Evolutionary conservation across 1,140 invertebrate genomes (phyloP), one percentile per base, ranked within the genome.

Genomic region (Drosophila chauvacae): DNA sequence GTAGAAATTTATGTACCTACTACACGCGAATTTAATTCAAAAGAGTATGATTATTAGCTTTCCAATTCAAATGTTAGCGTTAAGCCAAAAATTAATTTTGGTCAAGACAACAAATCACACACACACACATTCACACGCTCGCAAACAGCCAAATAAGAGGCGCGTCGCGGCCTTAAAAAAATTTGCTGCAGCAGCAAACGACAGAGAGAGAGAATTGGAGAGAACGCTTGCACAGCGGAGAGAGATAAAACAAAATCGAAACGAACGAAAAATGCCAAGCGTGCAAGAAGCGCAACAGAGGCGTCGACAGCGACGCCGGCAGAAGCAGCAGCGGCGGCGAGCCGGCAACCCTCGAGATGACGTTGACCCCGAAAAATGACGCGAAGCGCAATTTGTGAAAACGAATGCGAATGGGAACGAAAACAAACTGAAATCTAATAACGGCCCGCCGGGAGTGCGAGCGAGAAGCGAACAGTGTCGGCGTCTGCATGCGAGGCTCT

Each of bases 301-400:
- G 20, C 66, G 57, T 39, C 53, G 35, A 55, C 53, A 53, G 77
- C 61, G 65, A 61, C 53, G 58, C 37, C 60, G 10, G 47, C 50
- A 45, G 70, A 75, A 62, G 23, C 48, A 41, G 18, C 42, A 55
- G 50, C 59, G 20, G 37, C 50, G 51, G 30, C 48, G 45, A 18
- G 39, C 63, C 63, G 69, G 80, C 85, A 84, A 88, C 84, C 86
- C 85, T 87, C 80, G 80, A 87, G 81, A 90, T 90, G 85, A 90
- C 85, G 85, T 90, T 90, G 85, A 90, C 85, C 85, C 85, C 85
- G 85, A 90, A 90, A 90, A 90, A 81, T 90, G 85, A 88, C 78
- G 86, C 85, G 78, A 90, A 90, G 75, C 77, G 77, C 83, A 90
- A 90, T 90, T 86, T 90, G 85, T 90, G 81, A 90, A 90, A 77